Conservation (phyloP, 2,888 invertebrate genomes). For the Mesochorus sp. region DNA sequence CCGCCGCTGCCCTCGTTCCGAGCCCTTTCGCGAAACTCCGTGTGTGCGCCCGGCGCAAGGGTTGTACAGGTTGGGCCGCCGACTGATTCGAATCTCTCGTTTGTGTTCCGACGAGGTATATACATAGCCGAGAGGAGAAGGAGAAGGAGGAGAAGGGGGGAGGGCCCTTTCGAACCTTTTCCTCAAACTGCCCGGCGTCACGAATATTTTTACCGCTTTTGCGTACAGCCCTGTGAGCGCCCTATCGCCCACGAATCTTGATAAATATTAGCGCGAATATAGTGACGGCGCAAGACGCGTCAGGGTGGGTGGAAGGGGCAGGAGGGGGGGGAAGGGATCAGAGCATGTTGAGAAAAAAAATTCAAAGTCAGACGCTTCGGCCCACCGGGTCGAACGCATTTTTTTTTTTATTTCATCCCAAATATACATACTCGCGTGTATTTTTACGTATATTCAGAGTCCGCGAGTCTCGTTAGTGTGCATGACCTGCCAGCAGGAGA, state of each 20-base stretch:
- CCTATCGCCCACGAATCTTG: slow-evolving; percentile 24
- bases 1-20: too few species aligned
- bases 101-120: too few species aligned
- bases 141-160: too few species aligned
- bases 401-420: background rate
- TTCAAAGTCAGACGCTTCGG: slow-evolving; percentile 13
- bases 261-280: slow-evolving; percentile 38
- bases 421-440: background rate
- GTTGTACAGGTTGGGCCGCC: slow-evolving; percentile 53
- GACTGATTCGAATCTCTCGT: slow-evolving; percentile 71
- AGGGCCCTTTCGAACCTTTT: too few species aligned
- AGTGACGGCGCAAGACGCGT: background rate
- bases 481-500: too few species aligned
- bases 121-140: too few species aligned
- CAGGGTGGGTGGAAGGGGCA: background rate
- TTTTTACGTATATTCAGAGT: background rate
- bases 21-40: slow-evolving; percentile 4
- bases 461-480: slow-evolving; percentile 31
- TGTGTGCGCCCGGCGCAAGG: background rate
- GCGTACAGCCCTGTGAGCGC: background rate
- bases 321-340: too few species aligned
- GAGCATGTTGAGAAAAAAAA: slow-evolving; percentile 8
- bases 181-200: slow-evolving; percentile 65
- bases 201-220: slow-evolving; percentile 61
- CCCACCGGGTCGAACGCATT: background rate